phyloP scores from a whole-genome alignment of 2,888 invertebrate genomes.

The Agrochola lychnidis region DNA sequence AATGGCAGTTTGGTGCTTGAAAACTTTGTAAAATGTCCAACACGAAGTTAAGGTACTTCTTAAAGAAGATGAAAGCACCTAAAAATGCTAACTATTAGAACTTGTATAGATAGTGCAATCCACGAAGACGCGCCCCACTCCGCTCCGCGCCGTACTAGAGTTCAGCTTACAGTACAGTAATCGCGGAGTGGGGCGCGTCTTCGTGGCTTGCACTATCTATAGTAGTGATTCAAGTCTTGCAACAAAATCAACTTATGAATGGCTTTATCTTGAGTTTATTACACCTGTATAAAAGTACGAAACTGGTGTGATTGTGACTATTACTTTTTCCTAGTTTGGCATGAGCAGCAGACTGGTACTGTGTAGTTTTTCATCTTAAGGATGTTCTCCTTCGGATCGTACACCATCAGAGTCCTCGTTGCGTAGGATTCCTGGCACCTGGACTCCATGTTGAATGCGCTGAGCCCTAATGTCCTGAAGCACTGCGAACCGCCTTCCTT shows the following conservation, averaged over 20 bases:
- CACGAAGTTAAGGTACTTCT: no score
- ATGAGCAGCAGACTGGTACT: conserved; percentile 45
- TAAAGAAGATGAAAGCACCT: not conserved
- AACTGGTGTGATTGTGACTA: not conserved
- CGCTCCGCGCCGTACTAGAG: no score
- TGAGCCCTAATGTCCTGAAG: conserved; percentile 19
- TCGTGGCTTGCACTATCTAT: no score
- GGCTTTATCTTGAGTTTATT: not conserved
- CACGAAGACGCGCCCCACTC: no score
- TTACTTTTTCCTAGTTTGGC: not conserved
- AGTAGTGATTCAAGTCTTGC: not conserved
- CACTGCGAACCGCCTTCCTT: conserved; percentile 9
- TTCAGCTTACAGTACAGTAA: no score
- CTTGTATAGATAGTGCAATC: no score
- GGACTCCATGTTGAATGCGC: not conserved
- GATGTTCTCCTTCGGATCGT: not conserved
- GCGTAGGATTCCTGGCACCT: conserved; percentile 13
- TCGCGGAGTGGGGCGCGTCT: no score
- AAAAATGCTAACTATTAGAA: not conserved
- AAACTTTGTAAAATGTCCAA: not conserved
- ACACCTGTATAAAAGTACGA: not conserved
- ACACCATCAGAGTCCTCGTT: conserved; percentile 22
- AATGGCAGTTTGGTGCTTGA: not conserved
- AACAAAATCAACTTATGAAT: not conserved
- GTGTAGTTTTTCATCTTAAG: conserved; percentile 23